These are phyloP conservation scores for Drosophila burlai DNA, from an alignment of 1,140 invertebrate species.

Conservation along the genomic window DNA sequence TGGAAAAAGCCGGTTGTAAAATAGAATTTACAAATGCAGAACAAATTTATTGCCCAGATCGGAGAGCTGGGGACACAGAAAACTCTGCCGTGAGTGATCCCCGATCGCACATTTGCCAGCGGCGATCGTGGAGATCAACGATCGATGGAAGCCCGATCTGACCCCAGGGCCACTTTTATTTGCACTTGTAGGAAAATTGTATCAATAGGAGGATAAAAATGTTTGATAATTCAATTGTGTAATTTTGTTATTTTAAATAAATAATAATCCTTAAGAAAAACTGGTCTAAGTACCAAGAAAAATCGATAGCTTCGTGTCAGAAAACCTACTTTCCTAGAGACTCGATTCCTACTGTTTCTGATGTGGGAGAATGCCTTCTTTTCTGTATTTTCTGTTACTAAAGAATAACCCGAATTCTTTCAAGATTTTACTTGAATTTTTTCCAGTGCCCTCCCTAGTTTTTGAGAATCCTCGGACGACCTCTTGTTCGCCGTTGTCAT, in stretches of 20 bases:
- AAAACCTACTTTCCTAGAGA: too few species aligned
- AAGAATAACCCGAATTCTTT: too few species aligned
- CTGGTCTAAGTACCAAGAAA: neutral
- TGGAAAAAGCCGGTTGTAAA: conserved; percentile 40
- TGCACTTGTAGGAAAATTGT: conserved; percentile 1
- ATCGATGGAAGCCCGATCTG: conserved; percentile 16
- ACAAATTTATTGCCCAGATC: conserved; percentile 46
- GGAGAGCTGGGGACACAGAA: conserved; percentile 28
- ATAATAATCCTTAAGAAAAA: neutral
- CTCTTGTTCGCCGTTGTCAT: conserved; percentile 38
- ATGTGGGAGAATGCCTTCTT: accelerated
- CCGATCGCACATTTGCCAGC: conserved; percentile 50
- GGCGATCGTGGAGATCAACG: conserved; percentile 25
- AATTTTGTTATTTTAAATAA: neutral
- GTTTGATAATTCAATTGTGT: accelerated
- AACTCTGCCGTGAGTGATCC: conserved; percentile 42
- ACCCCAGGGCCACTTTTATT: conserved; percentile 33
- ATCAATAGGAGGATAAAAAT: neutral
- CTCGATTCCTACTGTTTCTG: too few species aligned
- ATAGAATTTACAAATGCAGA: conserved; percentile 56
- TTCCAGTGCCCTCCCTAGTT: conserved; percentile 1
- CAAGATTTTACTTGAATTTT: neutral
- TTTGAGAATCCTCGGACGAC: conserved; percentile 37
- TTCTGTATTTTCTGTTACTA: neutral
- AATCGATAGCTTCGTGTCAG: too few species aligned